Conservation (phyloP, 2,797 vertebrate species). For the Morus bassanus region DNA sequence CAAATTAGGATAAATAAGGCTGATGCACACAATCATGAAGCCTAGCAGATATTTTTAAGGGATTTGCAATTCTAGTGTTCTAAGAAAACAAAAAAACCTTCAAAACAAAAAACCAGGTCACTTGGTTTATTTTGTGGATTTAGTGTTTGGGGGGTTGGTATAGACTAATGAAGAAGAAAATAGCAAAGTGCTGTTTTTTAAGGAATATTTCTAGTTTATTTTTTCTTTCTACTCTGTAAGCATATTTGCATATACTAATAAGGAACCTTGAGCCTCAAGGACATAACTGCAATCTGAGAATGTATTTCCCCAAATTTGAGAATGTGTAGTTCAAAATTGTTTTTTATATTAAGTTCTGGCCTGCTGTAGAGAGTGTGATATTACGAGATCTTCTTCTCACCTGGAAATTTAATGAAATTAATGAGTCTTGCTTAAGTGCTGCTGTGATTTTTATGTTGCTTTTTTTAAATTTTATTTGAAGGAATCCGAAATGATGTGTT, state of each 20-base stretch:
- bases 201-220: neutral
- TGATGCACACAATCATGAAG: fast-evolving
- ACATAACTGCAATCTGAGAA: neutral
- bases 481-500: neutral
- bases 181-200: neutral
- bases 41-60: neutral
- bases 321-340: neutral
- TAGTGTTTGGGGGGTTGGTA: neutral
- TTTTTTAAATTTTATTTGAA: neutral
- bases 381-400: neutral
- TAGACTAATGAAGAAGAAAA: neutral
- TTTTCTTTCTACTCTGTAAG: neutral
- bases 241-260: neutral
- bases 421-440: neutral
- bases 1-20: neutral
- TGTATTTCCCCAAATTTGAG: neutral
- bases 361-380: neutral
- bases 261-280: neutral
- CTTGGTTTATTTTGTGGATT: neutral
- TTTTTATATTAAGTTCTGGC: neutral
- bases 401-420: neutral
- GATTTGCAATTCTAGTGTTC: neutral
- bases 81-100: neutral
- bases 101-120: neutral
- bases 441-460: neutral